Evolutionary conservation across 2,888 invertebrate species (phyloP), one percentile per base, ranked within the genome.

Genomic region (Brachyopa scutellaris): DNA sequence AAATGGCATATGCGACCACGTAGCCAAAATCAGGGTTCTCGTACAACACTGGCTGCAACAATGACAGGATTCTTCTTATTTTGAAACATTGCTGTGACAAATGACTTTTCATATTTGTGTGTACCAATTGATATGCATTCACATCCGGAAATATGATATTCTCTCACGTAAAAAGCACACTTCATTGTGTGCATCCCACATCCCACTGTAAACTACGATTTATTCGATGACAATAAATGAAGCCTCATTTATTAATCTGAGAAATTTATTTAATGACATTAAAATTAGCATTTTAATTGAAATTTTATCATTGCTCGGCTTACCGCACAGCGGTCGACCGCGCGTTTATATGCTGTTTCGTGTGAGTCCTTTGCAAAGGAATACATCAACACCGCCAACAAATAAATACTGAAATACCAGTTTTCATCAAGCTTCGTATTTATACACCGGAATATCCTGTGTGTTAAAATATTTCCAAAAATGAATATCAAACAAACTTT

Each of bases 231-330:
- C 36, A 47, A 64, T 42, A 23, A 23, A 59, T 62, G 15, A 19
- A 42, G 13, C 15, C n/a, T n/a, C 31, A 55, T 62, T 74, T 62
- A 74, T n/a, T n/a, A n/a, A n/a, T n/a, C n/a, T 67, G 31, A 42
- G 42, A 67, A 67, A 74, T 62, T 49, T 53, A 76, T 76, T 70
- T 69, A 70, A 80, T 66, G 59, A 26, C 59, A 67, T 70, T 61
- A 49, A 84, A 85, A 85, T 82, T 82, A 84, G 66, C 86, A 86
- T 86, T 87, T 87, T 87, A 87, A 88, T 88, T 88, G 87, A 88
- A 87, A 87, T 87, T 86, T 86, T 85, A 87, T 87, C 85, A 84
- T 69, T 70, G 21, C 47, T 33, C 2, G 33, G 47, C 55, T 33
- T 17, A 26, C 70, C 62, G 29, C 19, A 70, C 19, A 4, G 3